phyloP scores from a whole-genome alignment of 1,140 invertebrate genomes.

The Asobara japonica region DNA sequence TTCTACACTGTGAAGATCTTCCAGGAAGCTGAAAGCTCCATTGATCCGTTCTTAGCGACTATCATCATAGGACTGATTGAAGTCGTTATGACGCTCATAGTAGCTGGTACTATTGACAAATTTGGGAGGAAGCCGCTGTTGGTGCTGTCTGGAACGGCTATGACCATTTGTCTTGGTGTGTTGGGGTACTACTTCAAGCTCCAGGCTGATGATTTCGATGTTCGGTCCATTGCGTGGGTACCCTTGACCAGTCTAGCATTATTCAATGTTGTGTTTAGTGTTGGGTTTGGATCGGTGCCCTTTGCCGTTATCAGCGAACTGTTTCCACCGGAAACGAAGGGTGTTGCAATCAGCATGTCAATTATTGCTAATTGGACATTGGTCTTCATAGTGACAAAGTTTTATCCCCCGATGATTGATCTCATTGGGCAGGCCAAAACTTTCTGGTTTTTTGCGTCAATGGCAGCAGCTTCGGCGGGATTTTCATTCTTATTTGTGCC shows the following conservation, averaged over 20 bases:
- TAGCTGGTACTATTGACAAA: conserved; percentile 69
- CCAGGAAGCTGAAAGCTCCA: conserved; percentile 66
- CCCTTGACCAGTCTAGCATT: conserved; percentile 60
- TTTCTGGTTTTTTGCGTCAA: conserved; percentile 71
- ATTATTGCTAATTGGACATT: conserved; percentile 68
- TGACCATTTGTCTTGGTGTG: conserved; percentile 67
- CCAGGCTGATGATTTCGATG: conserved; percentile 54
- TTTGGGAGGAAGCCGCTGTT: conserved; percentile 73
- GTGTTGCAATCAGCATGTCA: conserved; percentile 69
- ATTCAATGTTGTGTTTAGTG: conserved; percentile 63
- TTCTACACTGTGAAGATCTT: conserved; percentile 79
- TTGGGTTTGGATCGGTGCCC: conserved; percentile 77
- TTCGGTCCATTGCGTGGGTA: conserved; percentile 60
- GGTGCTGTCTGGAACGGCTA: conserved; percentile 63
- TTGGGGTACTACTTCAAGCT: conserved; percentile 70
- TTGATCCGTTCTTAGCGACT: conserved; percentile 70
- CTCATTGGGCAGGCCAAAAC: conserved; percentile 65
- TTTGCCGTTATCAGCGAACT: conserved; percentile 77
- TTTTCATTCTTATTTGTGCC: conserved; percentile 75
- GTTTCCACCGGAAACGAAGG: conserved; percentile 73
- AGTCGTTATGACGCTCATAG: conserved; percentile 66
- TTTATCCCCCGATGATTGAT: conserved; percentile 64
- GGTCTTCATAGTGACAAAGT: conserved; percentile 67
- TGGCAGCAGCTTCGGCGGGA: conserved; percentile 63
- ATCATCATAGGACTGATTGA: conserved; percentile 74